Evolutionary conservation across 1,140 invertebrate species (phyloP), one percentile per base, ranked within the genome.

Genomic region (Leptoteleia sp.): DNA sequence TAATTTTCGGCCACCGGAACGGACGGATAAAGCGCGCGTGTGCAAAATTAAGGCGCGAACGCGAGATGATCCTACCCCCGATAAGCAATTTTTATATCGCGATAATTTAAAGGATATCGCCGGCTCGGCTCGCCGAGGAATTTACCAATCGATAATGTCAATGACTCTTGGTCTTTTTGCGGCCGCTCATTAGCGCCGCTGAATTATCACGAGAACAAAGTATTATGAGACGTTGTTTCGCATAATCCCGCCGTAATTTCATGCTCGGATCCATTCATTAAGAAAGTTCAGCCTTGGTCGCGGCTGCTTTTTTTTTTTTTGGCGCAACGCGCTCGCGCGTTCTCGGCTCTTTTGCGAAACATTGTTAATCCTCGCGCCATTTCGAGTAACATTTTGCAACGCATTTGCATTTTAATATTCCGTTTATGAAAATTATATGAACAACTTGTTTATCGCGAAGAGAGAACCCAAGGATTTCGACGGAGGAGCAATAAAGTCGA

Each of bases 331-430:
- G n/a, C n/a, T 2, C 25, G 15, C 22, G 11, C 12, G n/a, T 0
- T 57, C 9, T 57, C 13, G 11, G 3, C 13, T 13, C 33, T 35
- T 62, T 62, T 48, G 22, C 45, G 35, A 50, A 42, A 52, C 25
- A 31, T 43, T 40, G 33, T 50, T 64, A 42, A 64, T 50, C 43
- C 35, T 25, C 29, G 13, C 43, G 29, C 25, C 11, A 5, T 25
- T 38, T 42, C 22, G 61, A 52, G 27, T 31, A 43, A 67, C 11
- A 55, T 67, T 67, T 45, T 47, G 38, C 38, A 54, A 45, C 33
- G 12, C 61, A 37, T 65, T 65, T 52, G 47, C 43, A 65, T 65
- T 42, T 43, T 52, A 65, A 65, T 65, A 52, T 52, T 65, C 37
- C 3, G 7, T 52, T 52, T 65, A 52, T 52, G 61, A 65, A 65